Evolutionary conservation across 1,140 invertebrate genomes (phyloP).

Genomic region (Drosophila pandora): DNA sequence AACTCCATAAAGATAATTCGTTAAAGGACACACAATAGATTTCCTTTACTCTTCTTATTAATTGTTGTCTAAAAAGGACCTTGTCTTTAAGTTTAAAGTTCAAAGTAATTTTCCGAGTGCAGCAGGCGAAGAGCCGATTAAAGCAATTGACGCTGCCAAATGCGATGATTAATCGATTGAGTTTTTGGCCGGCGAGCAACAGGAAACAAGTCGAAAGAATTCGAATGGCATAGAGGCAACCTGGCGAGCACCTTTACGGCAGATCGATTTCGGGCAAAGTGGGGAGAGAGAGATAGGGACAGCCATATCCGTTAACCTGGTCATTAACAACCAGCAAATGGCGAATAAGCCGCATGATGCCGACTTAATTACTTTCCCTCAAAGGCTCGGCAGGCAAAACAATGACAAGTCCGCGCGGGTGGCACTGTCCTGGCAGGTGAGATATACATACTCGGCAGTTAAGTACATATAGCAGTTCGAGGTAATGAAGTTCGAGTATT

Average conservation of each 20-base stretch:
- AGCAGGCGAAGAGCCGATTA: conserved; percentile 5
- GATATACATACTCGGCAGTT: neutral
- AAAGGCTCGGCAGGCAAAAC: conserved; percentile 47
- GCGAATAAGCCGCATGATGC: conserved; percentile 34
- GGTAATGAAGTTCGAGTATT: conserved; percentile 36
- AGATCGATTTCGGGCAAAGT: conserved; percentile 32
- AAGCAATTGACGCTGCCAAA: conserved; percentile 53
- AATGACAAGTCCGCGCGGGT: conserved; percentile 16
- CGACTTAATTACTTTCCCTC: conserved; percentile 60
- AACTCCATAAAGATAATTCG: too few relatives aligned
- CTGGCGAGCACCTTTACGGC: conserved; percentile 14
- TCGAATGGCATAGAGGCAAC: conserved; percentile 22
- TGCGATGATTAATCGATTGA: conserved; percentile 70
- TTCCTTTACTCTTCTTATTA: too few relatives aligned
- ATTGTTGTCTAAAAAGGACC: too few relatives aligned
- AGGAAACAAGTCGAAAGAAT: conserved; percentile 31
- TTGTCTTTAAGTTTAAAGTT: neutral
- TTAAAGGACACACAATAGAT: too few relatives aligned
- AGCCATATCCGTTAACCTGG: conserved; percentile 39
- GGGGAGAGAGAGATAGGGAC: conserved; percentile 4
- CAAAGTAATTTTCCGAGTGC: neutral
- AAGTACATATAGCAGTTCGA: too few relatives aligned
- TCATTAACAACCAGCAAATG: conserved; percentile 49
- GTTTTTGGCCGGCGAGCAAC: conserved; percentile 54
- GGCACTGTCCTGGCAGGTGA: neutral